Evolutionary conservation across 2,888 invertebrate genomes (phyloP).

Genomic region (Sinopyrophorus schimmeli): DNA sequence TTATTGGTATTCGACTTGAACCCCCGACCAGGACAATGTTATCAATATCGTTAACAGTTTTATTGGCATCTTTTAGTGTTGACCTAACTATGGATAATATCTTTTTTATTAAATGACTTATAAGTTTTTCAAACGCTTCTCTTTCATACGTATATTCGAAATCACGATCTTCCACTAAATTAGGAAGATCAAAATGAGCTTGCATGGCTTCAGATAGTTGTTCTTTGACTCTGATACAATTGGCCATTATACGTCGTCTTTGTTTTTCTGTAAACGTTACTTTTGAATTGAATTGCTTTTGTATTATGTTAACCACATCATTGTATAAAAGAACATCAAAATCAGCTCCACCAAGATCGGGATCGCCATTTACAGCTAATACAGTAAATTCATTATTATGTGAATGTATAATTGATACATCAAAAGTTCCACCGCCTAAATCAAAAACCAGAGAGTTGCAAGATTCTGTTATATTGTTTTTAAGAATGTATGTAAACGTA

Average conservation of each 20-base stretch:
- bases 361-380: constrained; percentile 26
- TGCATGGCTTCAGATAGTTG: constrained; percentile 15
- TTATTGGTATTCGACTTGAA: constrained; percentile 25
- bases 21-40: constrained; percentile 32
- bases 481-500: constrained; percentile 26
- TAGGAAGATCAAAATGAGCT: constrained; percentile 20
- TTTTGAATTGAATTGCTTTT: constrained; percentile 10
- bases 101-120: constrained; percentile 19
- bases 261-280: constrained; percentile 8
- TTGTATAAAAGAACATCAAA: constrained; percentile 21
- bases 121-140: constrained; percentile 22
- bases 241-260: constrained; percentile 16
- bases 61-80: constrained; percentile 21
- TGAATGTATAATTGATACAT: constrained; percentile 27
- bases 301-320: constrained; percentile 11
- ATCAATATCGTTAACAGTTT: constrained; percentile 21
- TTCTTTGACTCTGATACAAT: constrained; percentile 27
- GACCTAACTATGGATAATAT: constrained; percentile 19
- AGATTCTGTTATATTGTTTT: constrained; percentile 16
- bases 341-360: constrained; percentile 31
- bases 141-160: constrained; percentile 21
- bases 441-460: constrained; percentile 28
- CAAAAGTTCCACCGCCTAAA: constrained; percentile 33
- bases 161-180: constrained; percentile 8
- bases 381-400: constrained; percentile 20